Conservation (phyloP, 2,888 invertebrate genomes). For the Lepeophtheirus nordmannii region DNA sequence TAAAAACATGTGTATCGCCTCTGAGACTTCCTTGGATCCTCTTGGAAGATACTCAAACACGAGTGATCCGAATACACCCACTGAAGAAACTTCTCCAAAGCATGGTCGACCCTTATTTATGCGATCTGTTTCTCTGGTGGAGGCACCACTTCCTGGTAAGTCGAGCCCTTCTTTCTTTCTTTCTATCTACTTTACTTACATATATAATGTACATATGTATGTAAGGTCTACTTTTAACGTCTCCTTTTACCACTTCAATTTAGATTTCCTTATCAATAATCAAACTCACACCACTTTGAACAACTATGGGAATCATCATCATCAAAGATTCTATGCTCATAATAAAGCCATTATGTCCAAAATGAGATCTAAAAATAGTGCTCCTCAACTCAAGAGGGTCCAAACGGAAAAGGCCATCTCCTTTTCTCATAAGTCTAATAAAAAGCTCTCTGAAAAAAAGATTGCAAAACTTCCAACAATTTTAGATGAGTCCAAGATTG, state of each 20-base stretch:
- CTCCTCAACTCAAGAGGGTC: slow-evolving; percentile 5
- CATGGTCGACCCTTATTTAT: neutral
- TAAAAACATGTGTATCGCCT: neutral
- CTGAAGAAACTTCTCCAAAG: neutral
- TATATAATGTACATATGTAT: no score
- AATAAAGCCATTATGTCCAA: slow-evolving; percentile 12
- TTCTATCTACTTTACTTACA: no score
- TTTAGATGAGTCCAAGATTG: neutral
- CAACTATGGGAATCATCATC: neutral
- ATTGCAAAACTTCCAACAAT: slow-evolving; percentile 13
- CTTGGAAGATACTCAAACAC: neutral
- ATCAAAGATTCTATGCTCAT: slow-evolving; percentile 1
- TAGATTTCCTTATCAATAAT: neutral
- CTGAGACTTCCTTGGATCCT: neutral
- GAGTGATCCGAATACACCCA: neutral
- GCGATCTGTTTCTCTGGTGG: slow-evolving; percentile 7
- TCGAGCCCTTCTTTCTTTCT: neutral
- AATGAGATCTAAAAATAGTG: neutral
- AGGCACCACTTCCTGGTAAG: slow-evolving; percentile 10
- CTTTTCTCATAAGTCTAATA: neutral
- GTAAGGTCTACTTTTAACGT: no score
- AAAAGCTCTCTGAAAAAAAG: neutral
- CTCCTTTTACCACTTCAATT: neutral
- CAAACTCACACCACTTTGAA: neutral
- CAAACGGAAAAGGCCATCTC: slow-evolving; percentile 11